Percentiles rank a stretch among this genome's conserved stretches.
phyloP scores from a whole-genome alignment of 2,888 invertebrate genomes.

The Amblyjoppa proteus region DNA sequence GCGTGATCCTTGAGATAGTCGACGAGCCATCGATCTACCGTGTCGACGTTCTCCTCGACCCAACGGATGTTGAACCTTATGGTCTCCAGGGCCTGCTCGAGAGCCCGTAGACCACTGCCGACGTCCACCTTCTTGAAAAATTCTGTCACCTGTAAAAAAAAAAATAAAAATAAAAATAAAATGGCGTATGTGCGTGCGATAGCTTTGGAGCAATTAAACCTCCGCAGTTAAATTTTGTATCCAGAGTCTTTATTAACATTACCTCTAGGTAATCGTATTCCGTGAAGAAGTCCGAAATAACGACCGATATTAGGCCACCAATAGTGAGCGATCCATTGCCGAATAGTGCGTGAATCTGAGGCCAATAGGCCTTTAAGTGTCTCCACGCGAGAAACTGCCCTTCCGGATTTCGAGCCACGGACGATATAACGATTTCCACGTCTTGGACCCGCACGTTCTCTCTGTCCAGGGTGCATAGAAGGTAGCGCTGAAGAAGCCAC shows the following conservation, averaged over 20 bases:
- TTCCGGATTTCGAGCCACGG: slow-evolving; percentile 91
- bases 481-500: slow-evolving; percentile 93
- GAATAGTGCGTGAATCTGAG: slow-evolving; percentile 87
- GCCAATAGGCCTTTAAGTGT: slow-evolving; percentile 90
- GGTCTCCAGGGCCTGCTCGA: slow-evolving; percentile 91
- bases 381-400: slow-evolving; percentile 91
- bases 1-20: slow-evolving; percentile 77
- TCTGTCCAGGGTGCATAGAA: slow-evolving; percentile 90
- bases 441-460: slow-evolving; percentile 90
- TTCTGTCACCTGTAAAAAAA: slow-evolving; percentile 86
- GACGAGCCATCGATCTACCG: slow-evolving; percentile 86
- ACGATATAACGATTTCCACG: slow-evolving; percentile 90
- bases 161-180: slow-evolving; percentile 48
- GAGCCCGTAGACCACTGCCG: slow-evolving; percentile 88
- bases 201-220: neutral
- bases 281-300: slow-evolving; percentile 89
- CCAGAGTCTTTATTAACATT: neutral
- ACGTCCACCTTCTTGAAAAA: slow-evolving; percentile 87
- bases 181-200: slow-evolving; percentile 55
- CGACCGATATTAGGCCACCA: slow-evolving; percentile 88
- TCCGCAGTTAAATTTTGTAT: neutral
- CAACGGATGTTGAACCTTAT: slow-evolving; percentile 94
- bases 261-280: slow-evolving; percentile 91
- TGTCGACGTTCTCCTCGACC: slow-evolving; percentile 88
- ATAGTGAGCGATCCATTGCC: slow-evolving; percentile 89